A percentile compares a stretch with the other conserved stretches of the same genome.
These are phyloP conservation scores for Drosophila pandora DNA, from an alignment of 1,140 invertebrate species.

Conservation along the genomic window DNA sequence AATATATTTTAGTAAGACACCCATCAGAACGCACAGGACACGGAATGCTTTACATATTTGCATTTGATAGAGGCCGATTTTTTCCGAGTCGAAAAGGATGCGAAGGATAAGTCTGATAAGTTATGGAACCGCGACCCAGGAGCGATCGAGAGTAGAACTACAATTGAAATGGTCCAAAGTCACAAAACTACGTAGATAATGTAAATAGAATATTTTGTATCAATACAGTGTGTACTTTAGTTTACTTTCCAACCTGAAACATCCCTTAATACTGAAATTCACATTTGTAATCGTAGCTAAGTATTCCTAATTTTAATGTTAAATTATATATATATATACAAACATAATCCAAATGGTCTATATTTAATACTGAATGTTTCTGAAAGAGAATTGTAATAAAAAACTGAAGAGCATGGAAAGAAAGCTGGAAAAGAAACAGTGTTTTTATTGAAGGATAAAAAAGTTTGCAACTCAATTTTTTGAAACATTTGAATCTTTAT, in stretches of 20 bases:
- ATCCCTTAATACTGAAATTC: constrained; percentile 19
- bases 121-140: constrained; percentile 5
- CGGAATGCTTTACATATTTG: constrained; percentile 68
- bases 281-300: constrained; percentile 34
- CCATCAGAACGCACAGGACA: constrained; percentile 71
- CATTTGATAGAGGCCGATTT: constrained; percentile 76
- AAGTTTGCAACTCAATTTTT: background rate
- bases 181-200: constrained; percentile 57
- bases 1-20: constrained; percentile 70
- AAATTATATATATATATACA: constrained; percentile 27
- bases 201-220: constrained; percentile 48
- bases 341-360: constrained; percentile 47
- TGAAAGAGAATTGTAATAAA: constrained; percentile 64
- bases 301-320: constrained; percentile 58
- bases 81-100: constrained; percentile 41
- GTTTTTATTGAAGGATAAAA: background rate
- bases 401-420: constrained; percentile 38
- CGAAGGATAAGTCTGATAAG: constrained; percentile 69
- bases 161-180: constrained; percentile 73
- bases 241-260: constrained; percentile 12
- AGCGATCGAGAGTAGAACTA: constrained; percentile 45
- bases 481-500: constrained; percentile 64
- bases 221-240: constrained; percentile 18
- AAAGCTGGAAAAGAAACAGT: constrained; percentile 12
- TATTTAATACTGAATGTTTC: constrained; percentile 40